A percentile compares a stretch with the other conserved stretches of the same genome.
Conservation (phyloP, 2,888 invertebrate genomes). For the Melanostoma scalare region DNA sequence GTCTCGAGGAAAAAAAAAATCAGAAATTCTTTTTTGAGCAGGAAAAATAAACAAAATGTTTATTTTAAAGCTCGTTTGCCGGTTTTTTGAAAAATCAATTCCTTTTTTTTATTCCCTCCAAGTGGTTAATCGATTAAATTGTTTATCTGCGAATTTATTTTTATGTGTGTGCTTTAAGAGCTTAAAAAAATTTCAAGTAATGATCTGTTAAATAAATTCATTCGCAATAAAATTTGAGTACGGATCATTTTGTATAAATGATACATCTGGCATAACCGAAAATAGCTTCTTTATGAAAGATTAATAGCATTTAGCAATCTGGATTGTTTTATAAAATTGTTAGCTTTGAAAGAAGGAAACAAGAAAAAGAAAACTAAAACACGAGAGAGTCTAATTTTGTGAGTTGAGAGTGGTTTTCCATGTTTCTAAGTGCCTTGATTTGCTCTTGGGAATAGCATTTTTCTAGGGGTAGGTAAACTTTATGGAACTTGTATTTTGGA, state of each 20-base stretch:
- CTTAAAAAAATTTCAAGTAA: slow-evolving; percentile 20
- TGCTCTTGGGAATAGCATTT: too few relatives aligned
- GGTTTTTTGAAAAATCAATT: slow-evolving; percentile 80
- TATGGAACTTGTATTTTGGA: too few relatives aligned
- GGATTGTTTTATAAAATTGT: not conserved
- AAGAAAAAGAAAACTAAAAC: too few relatives aligned
- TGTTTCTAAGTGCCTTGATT: not conserved
- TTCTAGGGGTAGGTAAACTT: too few relatives aligned
- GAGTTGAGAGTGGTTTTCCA: not conserved
- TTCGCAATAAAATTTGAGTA: slow-evolving; percentile 25
- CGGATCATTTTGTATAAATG: slow-evolving; percentile 19
- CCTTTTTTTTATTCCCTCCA: slow-evolving; percentile 1
- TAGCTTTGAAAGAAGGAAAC: not conserved
- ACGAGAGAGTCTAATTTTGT: too few relatives aligned
- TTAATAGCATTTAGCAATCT: slow-evolving; percentile 11
- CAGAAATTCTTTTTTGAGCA: not conserved
- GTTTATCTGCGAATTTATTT: slow-evolving; percentile 33
- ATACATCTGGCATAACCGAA: slow-evolving; percentile 29
- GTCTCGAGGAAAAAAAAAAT: not conserved
- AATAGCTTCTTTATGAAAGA: slow-evolving; percentile 19
- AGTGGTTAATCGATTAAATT: slow-evolving; percentile 35
- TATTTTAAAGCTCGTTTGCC: not conserved
- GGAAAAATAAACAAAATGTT: not conserved
- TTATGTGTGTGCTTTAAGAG: slow-evolving; percentile 12
- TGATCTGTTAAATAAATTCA: slow-evolving; percentile 38